Conservation (phyloP, 2,797 vertebrate species). For the Chelon auratus region DNA sequence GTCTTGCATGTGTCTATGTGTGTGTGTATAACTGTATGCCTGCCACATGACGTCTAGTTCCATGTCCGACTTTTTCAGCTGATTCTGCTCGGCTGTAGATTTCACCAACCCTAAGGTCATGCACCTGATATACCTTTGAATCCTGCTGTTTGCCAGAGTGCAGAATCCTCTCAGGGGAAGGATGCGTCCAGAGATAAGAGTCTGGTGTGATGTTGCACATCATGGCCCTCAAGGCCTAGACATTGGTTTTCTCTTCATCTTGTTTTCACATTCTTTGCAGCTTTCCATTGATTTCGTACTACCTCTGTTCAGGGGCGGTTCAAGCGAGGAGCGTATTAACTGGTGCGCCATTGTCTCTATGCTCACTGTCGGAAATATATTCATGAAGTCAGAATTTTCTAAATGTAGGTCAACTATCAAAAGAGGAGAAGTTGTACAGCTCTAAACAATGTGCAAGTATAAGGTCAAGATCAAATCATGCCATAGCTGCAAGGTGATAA, state of each 20-base stretch:
- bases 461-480: too few species aligned
- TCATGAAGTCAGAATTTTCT: conserved; percentile 43
- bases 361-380: conserved; percentile 20
- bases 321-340: conserved; percentile 41
- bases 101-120: conserved; percentile 81
- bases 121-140: conserved; percentile 86
- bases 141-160: conserved; percentile 80
- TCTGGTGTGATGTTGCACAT: conserved; percentile 80
- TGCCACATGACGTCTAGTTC: conserved; percentile 43
- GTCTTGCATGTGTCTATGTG: not conserved
- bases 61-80: conserved; percentile 56
- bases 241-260: conserved; percentile 74
- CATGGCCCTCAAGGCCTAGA: conserved; percentile 80
- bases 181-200: conserved; percentile 81
- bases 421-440: too few species aligned
- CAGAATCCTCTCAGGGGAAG: conserved; percentile 78
- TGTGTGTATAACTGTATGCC: conserved; percentile 38
- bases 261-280: conserved; percentile 65
- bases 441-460: not conserved
- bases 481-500: too few species aligned
- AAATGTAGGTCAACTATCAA: conserved; percentile 15
- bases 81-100: conserved; percentile 72
- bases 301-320: conserved; percentile 49
- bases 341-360: conserved; percentile 39
- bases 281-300: conserved; percentile 68